These are phyloP conservation scores for Otolemur garnettii DNA, from an alignment of 2,113 vertebrate species.

Conservation along the genomic window DNA sequence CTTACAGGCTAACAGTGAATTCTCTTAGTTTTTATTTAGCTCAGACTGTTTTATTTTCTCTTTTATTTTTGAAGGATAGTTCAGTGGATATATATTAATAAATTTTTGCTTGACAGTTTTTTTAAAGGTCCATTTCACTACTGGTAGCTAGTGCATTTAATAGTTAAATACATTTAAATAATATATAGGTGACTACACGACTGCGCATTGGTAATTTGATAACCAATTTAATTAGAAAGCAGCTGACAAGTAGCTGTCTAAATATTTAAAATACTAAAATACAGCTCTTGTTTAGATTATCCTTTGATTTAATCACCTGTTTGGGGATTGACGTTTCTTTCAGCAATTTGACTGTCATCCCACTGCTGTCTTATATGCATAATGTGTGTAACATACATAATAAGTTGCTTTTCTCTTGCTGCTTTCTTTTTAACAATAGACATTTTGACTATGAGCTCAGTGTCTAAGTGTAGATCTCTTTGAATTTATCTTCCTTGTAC, in stretches of 20 bases:
- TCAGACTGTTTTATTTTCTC: background rate
- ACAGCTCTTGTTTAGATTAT: no score
- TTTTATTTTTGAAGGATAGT: background rate
- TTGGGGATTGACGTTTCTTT: no score
- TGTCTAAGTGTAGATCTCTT: background rate
- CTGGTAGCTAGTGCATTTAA: no score
- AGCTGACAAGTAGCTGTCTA: no score
- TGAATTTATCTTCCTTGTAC: background rate
- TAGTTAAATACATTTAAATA: no score
- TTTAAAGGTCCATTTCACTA: no score
- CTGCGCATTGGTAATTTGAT: no score
- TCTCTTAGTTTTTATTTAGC: background rate
- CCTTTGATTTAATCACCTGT: no score
- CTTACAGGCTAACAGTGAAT: background rate
- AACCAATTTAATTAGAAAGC: no score
- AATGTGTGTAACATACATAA: background rate
- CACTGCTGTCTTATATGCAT: background rate
- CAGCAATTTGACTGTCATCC: background rate
- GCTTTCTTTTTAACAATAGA: background rate
- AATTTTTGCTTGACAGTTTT: background rate
- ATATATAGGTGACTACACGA: no score
- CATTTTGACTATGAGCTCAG: background rate
- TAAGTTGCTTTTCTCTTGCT: background rate
- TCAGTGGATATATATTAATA: background rate
- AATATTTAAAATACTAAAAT: no score